Evolutionary conservation across 1,140 invertebrate genomes (phyloP), one percentile per base, ranked within the genome.

Genomic region (Hycleus cichorii): DNA sequence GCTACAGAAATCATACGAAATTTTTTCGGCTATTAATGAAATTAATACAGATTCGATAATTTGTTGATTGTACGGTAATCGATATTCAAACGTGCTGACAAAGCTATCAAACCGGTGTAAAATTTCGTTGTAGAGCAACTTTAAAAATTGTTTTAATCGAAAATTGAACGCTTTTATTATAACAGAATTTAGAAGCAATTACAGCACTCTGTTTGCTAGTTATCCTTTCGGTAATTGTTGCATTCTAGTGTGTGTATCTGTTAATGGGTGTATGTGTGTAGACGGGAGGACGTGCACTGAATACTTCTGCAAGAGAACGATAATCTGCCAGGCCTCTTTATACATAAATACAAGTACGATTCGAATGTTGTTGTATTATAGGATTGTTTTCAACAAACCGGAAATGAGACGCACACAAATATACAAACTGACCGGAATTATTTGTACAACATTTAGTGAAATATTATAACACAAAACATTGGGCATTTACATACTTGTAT

Each of bases 391-490:
- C 50, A 32, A 63, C 58, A 57, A 47, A 53, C 58, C 57, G 62
- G 62, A 63, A 63, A 59, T 63, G 62, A 63, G 60, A 62, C 58
- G 32, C 32, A 32, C 32, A 32, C 7, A 18, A 18, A 18, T 18
- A 55, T 57, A 62, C 60, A 59, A 47, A 53, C 57, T 59, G 60
- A 46, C 57, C 60, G 60, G 56, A 62, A 62, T 62, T 60, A 48
- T 53, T 32, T 7, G 32, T 3, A 32, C 32, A 32, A 32, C 32
- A 32, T 32, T 32, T 18, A 18, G 18, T 18, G 18, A 18, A 18
- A 18, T 18, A 18, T 18, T 18, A 18, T 18, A 32, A 32, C 32
- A 32, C 32, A 32, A 32, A 32, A 32, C 32, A 32, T 18, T 18
- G 32, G 32, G 32, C 32, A 32, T 7, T 5, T 32, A 5, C 4